Conservation (phyloP, 2,797 vertebrate species). For the Amniataba percoides region DNA sequence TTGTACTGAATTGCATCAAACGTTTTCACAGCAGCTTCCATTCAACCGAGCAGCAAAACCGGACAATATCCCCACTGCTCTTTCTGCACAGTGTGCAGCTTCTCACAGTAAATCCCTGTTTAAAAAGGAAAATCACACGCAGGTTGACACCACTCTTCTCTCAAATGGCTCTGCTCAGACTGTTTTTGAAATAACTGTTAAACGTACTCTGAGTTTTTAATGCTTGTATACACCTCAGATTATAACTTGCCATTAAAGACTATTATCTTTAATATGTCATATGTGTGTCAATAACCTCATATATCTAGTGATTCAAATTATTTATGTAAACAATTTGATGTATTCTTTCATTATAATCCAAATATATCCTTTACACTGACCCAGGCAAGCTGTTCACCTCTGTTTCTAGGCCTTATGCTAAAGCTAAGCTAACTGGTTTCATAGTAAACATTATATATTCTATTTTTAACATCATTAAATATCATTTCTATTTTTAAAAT, state of each 20-base stretch:
- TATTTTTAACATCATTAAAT: background rate
- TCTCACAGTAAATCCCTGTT: background rate
- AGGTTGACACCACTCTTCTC: background rate
- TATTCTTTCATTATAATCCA: background rate
- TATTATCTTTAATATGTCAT: no score
- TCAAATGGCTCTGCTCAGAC: background rate
- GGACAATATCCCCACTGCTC: background rate
- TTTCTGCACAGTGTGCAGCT: conserved; percentile 13
- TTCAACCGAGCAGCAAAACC: background rate
- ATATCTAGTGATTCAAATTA: background rate
- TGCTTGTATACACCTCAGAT: background rate
- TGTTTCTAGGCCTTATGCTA: background rate
- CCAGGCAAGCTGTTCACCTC: background rate
- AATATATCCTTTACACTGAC: background rate
- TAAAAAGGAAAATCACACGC: background rate
- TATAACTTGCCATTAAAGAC: background rate
- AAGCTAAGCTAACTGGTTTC: background rate
- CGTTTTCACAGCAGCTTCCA: background rate
- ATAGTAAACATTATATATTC: no score
- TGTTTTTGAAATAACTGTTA: background rate
- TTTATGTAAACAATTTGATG: background rate
- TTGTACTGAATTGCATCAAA: background rate
- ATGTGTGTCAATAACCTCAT: background rate
- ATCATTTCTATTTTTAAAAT: background rate
- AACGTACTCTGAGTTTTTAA: background rate